Percentiles rank a stretch among this genome's conserved stretches.
These are phyloP conservation scores for Apamea crenata DNA, from an alignment of 2,888 invertebrate genomes.

Conservation along the genomic window DNA sequence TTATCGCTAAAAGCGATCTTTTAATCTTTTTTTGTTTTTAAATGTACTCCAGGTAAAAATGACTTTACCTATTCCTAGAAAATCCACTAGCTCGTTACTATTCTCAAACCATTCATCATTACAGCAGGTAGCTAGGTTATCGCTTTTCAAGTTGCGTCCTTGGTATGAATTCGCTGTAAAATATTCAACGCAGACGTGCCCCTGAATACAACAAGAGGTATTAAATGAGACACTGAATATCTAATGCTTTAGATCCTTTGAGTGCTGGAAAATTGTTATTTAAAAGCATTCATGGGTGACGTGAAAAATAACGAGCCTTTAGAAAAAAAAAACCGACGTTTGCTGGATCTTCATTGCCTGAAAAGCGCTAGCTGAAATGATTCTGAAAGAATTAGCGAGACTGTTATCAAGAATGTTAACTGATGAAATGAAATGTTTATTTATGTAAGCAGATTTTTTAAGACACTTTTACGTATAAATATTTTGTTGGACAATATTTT, in stretches of 20 bases:
- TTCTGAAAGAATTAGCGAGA: background rate
- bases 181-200: constrained; percentile 43
- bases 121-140: constrained; percentile 19
- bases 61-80: background rate
- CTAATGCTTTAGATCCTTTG: constrained; percentile 23
- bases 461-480: too few species aligned
- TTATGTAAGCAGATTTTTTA: too few species aligned
- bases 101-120: constrained; percentile 21
- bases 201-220: constrained; percentile 45
- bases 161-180: constrained; percentile 36
- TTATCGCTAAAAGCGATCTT: too few species aligned
- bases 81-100: constrained; percentile 7
- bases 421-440: background rate
- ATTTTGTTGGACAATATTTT: too few species aligned
- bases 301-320: background rate
- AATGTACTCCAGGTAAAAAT: background rate
- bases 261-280: constrained; percentile 30
- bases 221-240: constrained; percentile 35
- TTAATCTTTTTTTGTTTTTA: too few species aligned
- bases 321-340: background rate
- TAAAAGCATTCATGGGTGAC: background rate
- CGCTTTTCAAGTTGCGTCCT: constrained; percentile 35
- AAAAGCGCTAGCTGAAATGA: background rate
- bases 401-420: background rate
- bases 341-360: background rate